These are phyloP conservation scores for Buphagus erythrorhynchus DNA, from an alignment of 2,797 vertebrate species.

Conservation along the genomic window DNA sequence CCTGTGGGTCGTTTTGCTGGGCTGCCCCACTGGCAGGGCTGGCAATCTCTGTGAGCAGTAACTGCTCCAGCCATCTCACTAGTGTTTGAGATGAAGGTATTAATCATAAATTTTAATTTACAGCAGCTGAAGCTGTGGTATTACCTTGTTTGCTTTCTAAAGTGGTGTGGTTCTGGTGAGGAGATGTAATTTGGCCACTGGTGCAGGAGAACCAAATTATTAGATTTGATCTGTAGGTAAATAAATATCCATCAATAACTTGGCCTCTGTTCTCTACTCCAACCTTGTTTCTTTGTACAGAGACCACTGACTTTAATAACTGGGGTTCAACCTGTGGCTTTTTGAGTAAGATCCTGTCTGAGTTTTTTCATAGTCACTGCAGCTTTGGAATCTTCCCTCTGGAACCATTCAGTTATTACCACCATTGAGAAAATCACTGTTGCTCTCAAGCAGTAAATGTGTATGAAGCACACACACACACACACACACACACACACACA, in stretches of 20 bases:
- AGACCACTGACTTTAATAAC: not conserved
- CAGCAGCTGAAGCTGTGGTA: not conserved
- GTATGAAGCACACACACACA: not conserved
- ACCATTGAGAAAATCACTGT: not conserved
- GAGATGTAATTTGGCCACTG: not conserved
- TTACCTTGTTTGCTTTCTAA: not conserved
- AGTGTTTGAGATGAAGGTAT: not conserved
- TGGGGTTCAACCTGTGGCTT: not conserved
- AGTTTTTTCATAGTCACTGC: not conserved
- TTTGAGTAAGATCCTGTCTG: not conserved
- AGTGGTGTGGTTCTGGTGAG: not conserved
- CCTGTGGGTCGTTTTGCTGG: not conserved
- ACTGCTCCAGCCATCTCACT: not conserved
- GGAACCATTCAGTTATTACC: not conserved
- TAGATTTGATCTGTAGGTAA: not conserved
- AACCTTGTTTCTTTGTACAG: not conserved
- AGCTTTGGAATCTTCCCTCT: not conserved
- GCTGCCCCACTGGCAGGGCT: not conserved
- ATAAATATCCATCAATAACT: slow-evolving; percentile 14
- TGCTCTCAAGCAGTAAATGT: not conserved
- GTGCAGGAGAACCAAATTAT: not conserved
- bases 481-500: not conserved
- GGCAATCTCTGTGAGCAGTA: not conserved
- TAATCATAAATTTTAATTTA: not conserved
- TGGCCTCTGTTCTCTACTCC: not conserved